Evolutionary conservation across 2,113 vertebrate genomes (phyloP), one percentile per base, ranked within the genome.

Genomic region (Oxyruncus cristatus): DNA sequence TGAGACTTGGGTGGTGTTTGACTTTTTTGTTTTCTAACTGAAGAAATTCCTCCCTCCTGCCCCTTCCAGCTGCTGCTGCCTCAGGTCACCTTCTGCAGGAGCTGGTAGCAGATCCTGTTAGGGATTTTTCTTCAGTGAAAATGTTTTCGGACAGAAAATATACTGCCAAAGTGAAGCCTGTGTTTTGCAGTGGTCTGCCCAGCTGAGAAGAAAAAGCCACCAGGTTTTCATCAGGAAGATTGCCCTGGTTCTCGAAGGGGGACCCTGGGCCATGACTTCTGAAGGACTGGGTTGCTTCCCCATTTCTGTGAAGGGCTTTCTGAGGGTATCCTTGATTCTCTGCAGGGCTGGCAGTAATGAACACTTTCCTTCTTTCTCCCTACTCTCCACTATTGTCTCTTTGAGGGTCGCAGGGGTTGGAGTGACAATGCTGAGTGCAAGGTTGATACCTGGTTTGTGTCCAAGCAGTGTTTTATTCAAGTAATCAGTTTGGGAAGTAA

Each of bases 401-500:
- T 65, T 62, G 76, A 46, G 22, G 32, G 27, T 63, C 11, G 10
- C 77, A 52, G 50, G 46, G 76, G 66, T 47, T 72, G 79, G 61
- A 89, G 46, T 32, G 76, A 88, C 85, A 74, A 62, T 56, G 75
- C 71, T 95, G 87, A 86, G 94, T 88, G 92, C 46, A 35, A 88
- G 88, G 87, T 63, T 87, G 88, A 75, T 72, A 70, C 70, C 85
- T 97, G 94, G 81, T 94, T 85, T 67, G 71, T 3, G 2, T 96
- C 95, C 97, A 96, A 95, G 66, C 53, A 77, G 84, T 63, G 56
- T 44, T 96, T 93, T 82, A 74, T 82, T 35, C 71, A 89, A 66
- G 89, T 93, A 95, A 97, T 97, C 94, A 94, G 78, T 52, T 94
- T 93, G 75, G 39, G 49, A 92, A 86, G 41, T 47, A 77, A 89